phyloP scores from a whole-genome alignment of 2,113 vertebrate species.

The Ammospiza caudacuta region DNA sequence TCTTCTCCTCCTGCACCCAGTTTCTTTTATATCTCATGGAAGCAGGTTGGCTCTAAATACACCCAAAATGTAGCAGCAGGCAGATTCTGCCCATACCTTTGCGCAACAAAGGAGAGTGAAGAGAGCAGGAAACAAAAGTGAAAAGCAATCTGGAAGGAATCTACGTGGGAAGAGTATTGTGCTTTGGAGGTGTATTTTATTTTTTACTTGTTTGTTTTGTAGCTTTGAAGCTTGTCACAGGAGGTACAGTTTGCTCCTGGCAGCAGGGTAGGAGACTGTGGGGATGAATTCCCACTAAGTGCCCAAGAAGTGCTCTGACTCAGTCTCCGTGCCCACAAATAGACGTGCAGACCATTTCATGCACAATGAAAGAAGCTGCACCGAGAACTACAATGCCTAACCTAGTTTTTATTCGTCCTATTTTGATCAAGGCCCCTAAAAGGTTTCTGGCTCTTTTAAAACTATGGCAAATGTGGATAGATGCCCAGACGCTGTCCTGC shows the following conservation, averaged over 20 bases:
- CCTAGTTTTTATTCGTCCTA: conserved; percentile 65
- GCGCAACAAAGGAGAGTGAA: background rate
- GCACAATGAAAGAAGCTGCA: conserved; percentile 57
- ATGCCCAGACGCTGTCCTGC: conserved; percentile 73
- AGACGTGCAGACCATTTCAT: conserved; percentile 33
- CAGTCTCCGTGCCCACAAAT: conserved; percentile 42
- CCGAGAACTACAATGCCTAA: conserved; percentile 36
- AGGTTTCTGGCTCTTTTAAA: conserved; percentile 77
- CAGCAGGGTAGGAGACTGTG: background rate
- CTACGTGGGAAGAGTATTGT: background rate
- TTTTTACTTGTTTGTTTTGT: background rate
- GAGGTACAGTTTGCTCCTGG: background rate
- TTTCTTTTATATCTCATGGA: background rate
- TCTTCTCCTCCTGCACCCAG: background rate
- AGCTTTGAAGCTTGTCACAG: background rate
- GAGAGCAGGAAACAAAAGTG: background rate
- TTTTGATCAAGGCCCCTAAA: conserved; percentile 68
- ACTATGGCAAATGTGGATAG: conserved; percentile 73
- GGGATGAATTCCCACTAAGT: background rate
- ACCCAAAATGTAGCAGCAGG: background rate
- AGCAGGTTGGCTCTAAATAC: background rate
- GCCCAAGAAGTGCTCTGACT: conserved; percentile 38
- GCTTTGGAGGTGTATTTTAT: background rate
- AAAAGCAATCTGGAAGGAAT: background rate
- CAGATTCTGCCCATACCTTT: background rate